Conservation (phyloP, 30 jellyfish, hydroid and myxozoan species). For the Phacellophora camtschatica region DNA sequence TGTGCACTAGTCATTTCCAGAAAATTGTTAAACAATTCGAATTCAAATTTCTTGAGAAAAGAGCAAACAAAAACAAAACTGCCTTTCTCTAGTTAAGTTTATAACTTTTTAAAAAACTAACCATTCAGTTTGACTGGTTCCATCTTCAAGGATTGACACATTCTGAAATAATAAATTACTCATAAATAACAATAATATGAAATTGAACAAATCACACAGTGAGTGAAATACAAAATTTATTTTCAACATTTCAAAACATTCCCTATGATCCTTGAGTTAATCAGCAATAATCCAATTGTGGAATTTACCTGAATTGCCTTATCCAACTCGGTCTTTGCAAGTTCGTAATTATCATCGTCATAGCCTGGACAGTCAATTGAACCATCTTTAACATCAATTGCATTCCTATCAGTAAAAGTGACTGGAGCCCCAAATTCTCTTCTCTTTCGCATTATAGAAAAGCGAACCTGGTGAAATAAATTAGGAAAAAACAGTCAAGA, state of each 20-base stretch:
- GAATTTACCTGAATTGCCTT: constrained; percentile 74
- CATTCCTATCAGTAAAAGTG: constrained; percentile 58
- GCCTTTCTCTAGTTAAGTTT: too few species aligned
- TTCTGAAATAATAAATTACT: constrained; percentile 5
- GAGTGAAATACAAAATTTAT: too few species aligned
- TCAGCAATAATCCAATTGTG: too few species aligned
- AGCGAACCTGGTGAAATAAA: constrained; percentile 39
- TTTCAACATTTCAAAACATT: too few species aligned
- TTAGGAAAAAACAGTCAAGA: not conserved
- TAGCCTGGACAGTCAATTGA: constrained; percentile 73
- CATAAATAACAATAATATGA: not conserved
- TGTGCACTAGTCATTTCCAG: too few species aligned
- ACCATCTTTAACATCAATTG: constrained; percentile 29
- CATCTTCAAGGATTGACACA: constrained; percentile 41
- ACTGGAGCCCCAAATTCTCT: constrained; percentile 70
- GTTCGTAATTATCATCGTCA: constrained; percentile 53
- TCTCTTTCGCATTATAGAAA: constrained; percentile 49
- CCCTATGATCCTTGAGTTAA: too few species aligned
- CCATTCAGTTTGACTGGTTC: constrained; percentile 70
- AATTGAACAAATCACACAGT: too few species aligned
- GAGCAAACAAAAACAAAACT: too few species aligned
- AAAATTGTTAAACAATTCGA: too few species aligned
- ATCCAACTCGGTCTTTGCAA: constrained; percentile 55
- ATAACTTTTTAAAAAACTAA: not conserved
- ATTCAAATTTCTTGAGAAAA: too few species aligned